Evolutionary conservation across 2,888 invertebrate genomes (phyloP).

Genomic region (Pristionchus arcanus): DNA sequence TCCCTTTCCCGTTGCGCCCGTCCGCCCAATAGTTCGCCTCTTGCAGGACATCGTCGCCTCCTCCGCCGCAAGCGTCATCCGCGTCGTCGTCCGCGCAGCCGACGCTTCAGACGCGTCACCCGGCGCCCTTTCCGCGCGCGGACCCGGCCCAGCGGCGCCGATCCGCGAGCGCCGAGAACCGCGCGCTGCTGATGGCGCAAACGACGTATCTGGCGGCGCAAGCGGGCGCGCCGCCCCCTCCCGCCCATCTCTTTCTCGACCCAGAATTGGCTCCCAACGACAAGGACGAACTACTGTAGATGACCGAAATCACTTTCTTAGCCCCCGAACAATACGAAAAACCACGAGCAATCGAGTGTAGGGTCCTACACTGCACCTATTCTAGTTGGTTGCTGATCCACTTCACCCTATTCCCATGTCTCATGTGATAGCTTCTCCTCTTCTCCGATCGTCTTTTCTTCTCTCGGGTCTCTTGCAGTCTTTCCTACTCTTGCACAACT

Average conservation of each 20-base stretch:
- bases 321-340: not conserved
- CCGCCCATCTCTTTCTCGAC: not conserved
- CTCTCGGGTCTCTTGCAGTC: not conserved
- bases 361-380: not conserved
- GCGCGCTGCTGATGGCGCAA: constrained; percentile 8
- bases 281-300: constrained; percentile 29
- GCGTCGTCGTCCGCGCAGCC: not conserved
- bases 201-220: constrained; percentile 33
- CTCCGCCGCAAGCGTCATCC: not conserved
- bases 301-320: not conserved
- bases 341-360: constrained; percentile 20
- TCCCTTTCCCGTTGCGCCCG: no score
- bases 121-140: not conserved
- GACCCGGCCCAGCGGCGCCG: not conserved
- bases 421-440: constrained; percentile 38
- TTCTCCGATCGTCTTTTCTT: not conserved
- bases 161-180: constrained; percentile 15
- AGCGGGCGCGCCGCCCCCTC: constrained; percentile 16
- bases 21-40: not conserved
- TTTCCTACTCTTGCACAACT: constrained; percentile 11
- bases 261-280: constrained; percentile 39
- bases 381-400: not conserved
- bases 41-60: not conserved
- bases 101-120: not conserved
- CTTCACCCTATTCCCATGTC: not conserved